Evolutionary conservation across 2,888 invertebrate genomes (phyloP).

Genomic region (Netelia virgata): DNA sequence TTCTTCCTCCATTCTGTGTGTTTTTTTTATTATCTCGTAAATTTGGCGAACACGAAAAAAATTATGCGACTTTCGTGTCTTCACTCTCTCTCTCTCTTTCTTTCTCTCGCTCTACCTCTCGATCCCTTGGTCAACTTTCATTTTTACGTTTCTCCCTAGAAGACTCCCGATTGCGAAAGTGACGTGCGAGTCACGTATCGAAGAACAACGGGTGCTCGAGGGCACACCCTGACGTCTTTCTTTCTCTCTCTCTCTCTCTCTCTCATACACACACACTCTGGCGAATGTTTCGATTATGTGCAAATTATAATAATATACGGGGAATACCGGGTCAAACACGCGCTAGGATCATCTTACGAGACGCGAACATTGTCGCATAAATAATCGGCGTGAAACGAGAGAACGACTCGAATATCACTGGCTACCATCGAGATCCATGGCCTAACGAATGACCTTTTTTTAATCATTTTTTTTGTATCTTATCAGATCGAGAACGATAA

Average conservation of each 20-base stretch:
- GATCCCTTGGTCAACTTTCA: neutral
- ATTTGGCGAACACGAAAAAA: neutral
- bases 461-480: too few relatives aligned
- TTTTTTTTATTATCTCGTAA: neutral
- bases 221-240: neutral
- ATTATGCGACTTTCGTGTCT: neutral
- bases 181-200: neutral
- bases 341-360: slow-evolving; percentile 27
- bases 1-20: neutral
- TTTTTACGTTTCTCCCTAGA: neutral
- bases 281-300: slow-evolving; percentile 60
- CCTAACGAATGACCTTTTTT: too few relatives aligned
- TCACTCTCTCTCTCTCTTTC: neutral
- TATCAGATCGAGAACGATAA: too few relatives aligned
- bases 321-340: slow-evolving; percentile 56
- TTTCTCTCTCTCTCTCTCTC: neutral
- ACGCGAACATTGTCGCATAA: slow-evolving; percentile 38
- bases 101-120: neutral
- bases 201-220: neutral
- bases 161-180: neutral
- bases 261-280: too few relatives aligned
- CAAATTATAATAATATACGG: slow-evolving; percentile 50
- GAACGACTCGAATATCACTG: too few relatives aligned
- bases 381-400: neutral
- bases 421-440: too few relatives aligned